Evolutionary conservation across 1,140 invertebrate species (phyloP), one percentile per base, ranked within the genome.

Genomic region (Nasonia longicornis): DNA sequence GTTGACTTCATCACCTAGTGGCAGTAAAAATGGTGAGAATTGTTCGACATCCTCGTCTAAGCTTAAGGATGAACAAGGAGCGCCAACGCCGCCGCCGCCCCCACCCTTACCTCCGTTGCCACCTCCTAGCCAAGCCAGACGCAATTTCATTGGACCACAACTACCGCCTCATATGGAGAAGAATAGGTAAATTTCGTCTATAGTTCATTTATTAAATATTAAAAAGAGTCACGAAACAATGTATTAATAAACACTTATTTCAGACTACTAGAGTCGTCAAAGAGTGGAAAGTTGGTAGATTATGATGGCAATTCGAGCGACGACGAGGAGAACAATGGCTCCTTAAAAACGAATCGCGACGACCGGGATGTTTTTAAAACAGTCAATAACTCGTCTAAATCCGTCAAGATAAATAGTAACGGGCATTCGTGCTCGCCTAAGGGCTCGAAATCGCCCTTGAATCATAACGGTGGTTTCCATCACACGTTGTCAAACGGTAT

Each of bases 231-330:
- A 63, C 26, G 45, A 45, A 72, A 7, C 58, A 74, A 58, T 72
- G 8, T 29, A 70, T 42, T 38, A 35, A 35, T 35, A 12, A 70
- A 35, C 26, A n/a, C 14, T 31, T 7, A 31, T 82, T 82, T 66
- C 52, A 82, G 80, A 78, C 70, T 78, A 66, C 63, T 78, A 29
- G 76, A 82, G 3, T n/a, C 35, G 14, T 78, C 58, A 35, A 83
- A 79, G 10, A 88, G 85, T 45, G 86, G 85, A 26, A 90, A 90
- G 85, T 83, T 91, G 10, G 90, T 91, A 12, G 90, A 90, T 2
- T 91, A 91, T n/a, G 82, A 80, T 20, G 77, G 73, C 7, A 89
- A 88, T 11, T 91, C 90, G 0, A 91, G 90, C 26, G 90, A 91
- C 31, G 89, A 91, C 16, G 90, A 90, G 10, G 89, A 90, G 2